phyloP scores from a whole-genome alignment of 1,140 invertebrate species.

The Mamestra configurata region DNA sequence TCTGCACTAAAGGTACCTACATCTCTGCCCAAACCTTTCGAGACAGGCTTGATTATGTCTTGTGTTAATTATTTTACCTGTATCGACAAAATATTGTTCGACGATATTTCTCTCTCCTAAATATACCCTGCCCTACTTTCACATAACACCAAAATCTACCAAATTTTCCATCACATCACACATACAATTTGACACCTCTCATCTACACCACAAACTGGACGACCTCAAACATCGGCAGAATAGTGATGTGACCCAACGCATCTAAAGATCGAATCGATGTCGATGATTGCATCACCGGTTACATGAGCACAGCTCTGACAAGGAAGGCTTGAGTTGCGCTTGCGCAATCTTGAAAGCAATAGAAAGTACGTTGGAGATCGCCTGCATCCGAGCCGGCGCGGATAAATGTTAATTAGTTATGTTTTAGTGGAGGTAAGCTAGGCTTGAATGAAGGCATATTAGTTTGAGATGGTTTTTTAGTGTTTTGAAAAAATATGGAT shows the following conservation, averaged over 20 bases:
- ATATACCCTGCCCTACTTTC: no score
- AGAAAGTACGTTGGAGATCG: conserved; percentile 39
- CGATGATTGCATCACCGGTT: conserved; percentile 52
- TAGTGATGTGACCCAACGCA: conserved; percentile 40
- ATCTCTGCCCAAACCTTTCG: no score
- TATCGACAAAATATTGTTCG: no score
- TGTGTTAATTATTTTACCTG: no score
- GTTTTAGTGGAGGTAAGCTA: conserved; percentile 11
- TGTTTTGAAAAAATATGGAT: no score
- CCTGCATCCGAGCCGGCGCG: neutral
- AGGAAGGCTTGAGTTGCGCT: conserved; percentile 24
- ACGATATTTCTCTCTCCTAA: no score
- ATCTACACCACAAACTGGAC: neutral
- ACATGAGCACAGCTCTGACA: conserved; percentile 30
- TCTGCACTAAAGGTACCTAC: no score
- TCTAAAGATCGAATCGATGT: conserved; percentile 8
- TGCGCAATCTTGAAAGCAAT: conserved; percentile 46
- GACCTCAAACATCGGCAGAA: conserved; percentile 22
- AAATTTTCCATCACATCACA: no score
- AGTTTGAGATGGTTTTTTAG: no score
- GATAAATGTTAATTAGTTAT: conserved; percentile 26
- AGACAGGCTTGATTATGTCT: no score
- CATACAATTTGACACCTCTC: no score
- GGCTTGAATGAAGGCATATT: neutral
- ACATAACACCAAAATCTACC: no score